Evolutionary conservation across 2,113 vertebrate genomes (phyloP).

Genomic region (Rhinoptilus africanus): DNA sequence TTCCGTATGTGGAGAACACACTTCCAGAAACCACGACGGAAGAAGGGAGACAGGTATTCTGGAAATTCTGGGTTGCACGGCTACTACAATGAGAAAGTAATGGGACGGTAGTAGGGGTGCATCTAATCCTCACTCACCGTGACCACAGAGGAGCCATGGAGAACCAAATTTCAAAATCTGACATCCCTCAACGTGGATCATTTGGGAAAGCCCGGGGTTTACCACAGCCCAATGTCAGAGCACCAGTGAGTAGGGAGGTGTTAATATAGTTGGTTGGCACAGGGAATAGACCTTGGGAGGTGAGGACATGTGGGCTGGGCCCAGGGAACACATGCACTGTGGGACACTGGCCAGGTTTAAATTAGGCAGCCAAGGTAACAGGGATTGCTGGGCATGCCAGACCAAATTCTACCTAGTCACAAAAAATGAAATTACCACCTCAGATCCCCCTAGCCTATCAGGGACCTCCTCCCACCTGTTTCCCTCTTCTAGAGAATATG

Average conservation of each 20-base stretch:
- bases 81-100: neutral
- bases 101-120: neutral
- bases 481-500: neutral
- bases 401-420: neutral
- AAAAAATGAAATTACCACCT: neutral
- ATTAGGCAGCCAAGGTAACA: neutral
- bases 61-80: neutral
- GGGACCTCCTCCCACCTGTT: neutral
- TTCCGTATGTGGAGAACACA: neutral
- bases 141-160: neutral
- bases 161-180: neutral
- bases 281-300: neutral
- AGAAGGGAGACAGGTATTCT: neutral
- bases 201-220: neutral
- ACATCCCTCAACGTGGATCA: neutral
- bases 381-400: neutral
- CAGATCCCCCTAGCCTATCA: neutral
- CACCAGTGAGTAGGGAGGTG: neutral
- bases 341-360: neutral
- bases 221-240: neutral
- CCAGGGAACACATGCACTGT: neutral
- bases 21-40: neutral
- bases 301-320: neutral
- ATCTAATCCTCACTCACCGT: neutral
- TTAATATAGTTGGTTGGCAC: neutral